phyloP scores from a whole-genome alignment of 2,113 vertebrate genomes.

The Psophia crepitans region DNA sequence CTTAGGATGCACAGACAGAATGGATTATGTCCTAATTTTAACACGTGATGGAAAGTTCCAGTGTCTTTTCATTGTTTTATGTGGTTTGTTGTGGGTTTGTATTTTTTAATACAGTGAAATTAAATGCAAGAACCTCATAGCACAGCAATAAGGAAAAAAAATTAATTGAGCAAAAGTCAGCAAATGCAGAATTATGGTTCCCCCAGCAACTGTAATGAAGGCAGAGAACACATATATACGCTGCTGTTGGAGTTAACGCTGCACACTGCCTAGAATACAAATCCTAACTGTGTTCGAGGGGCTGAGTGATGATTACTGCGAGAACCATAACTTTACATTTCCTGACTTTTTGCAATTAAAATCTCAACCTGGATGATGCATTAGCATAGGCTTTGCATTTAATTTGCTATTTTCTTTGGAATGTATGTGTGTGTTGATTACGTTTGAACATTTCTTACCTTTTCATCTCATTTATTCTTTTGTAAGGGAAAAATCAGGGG shows the following conservation, averaged over 20 bases:
- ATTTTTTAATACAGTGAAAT: not conserved
- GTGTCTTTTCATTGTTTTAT: not conserved
- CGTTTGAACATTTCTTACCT: conserved; percentile 55
- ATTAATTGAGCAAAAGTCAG: conserved; percentile 67
- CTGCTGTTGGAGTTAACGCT: not conserved
- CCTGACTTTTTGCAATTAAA: conserved; percentile 72
- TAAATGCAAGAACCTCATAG: conserved; percentile 34
- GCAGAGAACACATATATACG: not conserved
- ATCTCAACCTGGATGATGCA: conserved; percentile 66
- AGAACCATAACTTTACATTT: conserved; percentile 66
- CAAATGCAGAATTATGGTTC: conserved; percentile 67
- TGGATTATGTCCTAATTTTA: not conserved
- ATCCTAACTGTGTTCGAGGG: conserved; percentile 43
- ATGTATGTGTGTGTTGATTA: conserved; percentile 58
- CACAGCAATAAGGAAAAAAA: conserved; percentile 30
- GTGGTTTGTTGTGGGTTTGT: not conserved
- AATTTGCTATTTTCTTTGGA: conserved; percentile 63
- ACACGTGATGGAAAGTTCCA: not conserved
- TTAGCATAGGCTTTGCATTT: conserved; percentile 71
- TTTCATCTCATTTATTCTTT: conserved; percentile 63
- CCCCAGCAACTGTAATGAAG: conserved; percentile 66
- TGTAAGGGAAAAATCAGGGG: conserved; percentile 41
- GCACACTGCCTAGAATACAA: conserved; percentile 48
- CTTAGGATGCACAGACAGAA: not conserved
- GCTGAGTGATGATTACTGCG: conserved; percentile 56